Evolutionary conservation across 1,140 invertebrate genomes (phyloP).

Genomic region (Scaptomyza hsui): DNA sequence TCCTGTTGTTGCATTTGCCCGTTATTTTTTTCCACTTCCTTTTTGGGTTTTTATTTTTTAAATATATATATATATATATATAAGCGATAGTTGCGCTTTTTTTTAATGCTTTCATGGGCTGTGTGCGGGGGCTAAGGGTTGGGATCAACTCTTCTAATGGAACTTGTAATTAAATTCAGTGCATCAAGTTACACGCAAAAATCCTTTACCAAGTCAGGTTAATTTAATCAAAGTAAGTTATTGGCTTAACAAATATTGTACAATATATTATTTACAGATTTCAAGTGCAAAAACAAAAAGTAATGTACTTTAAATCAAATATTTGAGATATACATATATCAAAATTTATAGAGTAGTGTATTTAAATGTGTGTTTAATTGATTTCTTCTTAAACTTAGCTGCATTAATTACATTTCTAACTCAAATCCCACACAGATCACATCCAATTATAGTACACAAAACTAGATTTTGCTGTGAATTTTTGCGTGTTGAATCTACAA

Average conservation of each 20-base stretch:
- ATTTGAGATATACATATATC: too few relatives aligned
- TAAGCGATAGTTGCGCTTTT: conserved; percentile 7
- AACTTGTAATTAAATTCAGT: conserved; percentile 6
- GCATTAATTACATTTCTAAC: background rate
- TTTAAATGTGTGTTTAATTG: background rate
- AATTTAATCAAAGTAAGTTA: too few relatives aligned
- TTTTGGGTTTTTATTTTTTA: background rate
- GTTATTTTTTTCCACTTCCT: background rate
- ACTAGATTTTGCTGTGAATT: background rate
- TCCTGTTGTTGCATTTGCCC: conserved; percentile 3
- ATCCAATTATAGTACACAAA: background rate
- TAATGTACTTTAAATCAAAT: too few relatives aligned
- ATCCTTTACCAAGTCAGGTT: background rate
- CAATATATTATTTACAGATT: background rate
- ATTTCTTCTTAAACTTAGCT: background rate
- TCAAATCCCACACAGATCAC: background rate
- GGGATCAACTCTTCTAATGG: background rate
- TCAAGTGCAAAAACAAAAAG: too few relatives aligned
- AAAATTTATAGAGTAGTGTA: background rate
- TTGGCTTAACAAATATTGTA: background rate
- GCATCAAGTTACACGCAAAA: background rate
- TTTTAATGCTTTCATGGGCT: conserved; percentile 4
- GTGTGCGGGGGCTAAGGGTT: too few relatives aligned
- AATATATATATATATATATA: too few relatives aligned
- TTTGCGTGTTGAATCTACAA: conserved; percentile 63